Evolutionary conservation across 1,140 invertebrate genomes (phyloP), one percentile per base, ranked within the genome.

Genomic region (Drosophila nikananu): DNA sequence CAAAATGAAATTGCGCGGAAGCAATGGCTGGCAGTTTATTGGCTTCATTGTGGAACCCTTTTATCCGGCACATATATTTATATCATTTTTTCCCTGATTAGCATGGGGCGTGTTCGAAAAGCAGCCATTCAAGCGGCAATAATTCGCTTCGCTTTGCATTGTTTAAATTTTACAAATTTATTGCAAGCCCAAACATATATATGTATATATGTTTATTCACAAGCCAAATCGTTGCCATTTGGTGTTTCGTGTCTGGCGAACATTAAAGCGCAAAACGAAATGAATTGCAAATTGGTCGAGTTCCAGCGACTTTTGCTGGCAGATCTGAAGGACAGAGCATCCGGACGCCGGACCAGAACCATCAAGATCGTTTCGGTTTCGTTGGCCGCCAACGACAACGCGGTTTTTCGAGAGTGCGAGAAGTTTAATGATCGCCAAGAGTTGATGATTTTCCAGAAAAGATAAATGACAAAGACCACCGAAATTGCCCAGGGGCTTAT

Each of bases 1-100:
- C 68, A 66, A 83, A 86, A 86, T 82, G 82, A 86, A 86, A 86
- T 86, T 86, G 82, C 82, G 82, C 82, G 82, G 82, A 86, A 86
- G 82, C 82, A 86, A 77, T 86, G 81, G 83, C 74, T 67, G 81
- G 65, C 82, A 81, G 82, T 86, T 86, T 86, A 86, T 86, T 86
- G 82, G 82, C 82, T 86, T 86, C 83, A 79, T 86, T 86, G 78
- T 79, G 70, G 70, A 76, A 86, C 81, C 82, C 82, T 83, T 81
- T 83, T 68, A 51, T 51, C 67, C 54, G 37, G 27, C 44, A 27
- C 39, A 61, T 60, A 73, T 73, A 73, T 74, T 73, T 73, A 61
- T 83, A 60, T 64, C 65, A 74, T 65, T 76, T 54, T 72, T 61
- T 57, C 19, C 51, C 72, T 86, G 82, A 84, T 84, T 84, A 84